Evolutionary conservation across 2,113 vertebrate species (phyloP).

Genomic region (Ammodytes marinus): DNA sequence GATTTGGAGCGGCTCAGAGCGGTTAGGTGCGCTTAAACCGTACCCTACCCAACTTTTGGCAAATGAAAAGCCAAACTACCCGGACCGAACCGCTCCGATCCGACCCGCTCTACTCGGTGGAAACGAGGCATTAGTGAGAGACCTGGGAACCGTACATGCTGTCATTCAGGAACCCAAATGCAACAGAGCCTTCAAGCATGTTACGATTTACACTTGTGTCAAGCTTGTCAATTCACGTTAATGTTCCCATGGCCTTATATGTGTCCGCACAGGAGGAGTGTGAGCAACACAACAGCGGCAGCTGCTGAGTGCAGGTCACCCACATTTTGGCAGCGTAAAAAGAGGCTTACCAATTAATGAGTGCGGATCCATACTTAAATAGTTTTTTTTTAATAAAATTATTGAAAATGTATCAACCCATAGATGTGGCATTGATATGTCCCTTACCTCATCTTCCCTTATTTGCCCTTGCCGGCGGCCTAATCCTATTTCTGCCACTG

Average conservation of each 20-base stretch:
- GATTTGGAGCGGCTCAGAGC: too few relatives aligned
- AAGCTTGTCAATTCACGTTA: neutral
- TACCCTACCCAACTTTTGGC: too few relatives aligned
- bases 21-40: too few relatives aligned
- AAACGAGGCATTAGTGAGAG: neutral
- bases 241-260: neutral
- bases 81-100: too few relatives aligned
- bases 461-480: conserved; percentile 49
- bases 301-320: neutral
- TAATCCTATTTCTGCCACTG: conserved; percentile 61
- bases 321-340: neutral
- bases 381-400: neutral
- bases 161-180: neutral
- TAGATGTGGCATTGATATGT: neutral
- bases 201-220: neutral
- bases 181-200: neutral
- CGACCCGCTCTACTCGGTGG: too few relatives aligned
- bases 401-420: neutral
- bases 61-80: too few relatives aligned
- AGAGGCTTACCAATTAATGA: neutral
- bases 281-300: neutral
- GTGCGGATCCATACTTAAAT: neutral
- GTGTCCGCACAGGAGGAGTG: neutral
- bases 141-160: neutral
- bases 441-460: conserved; percentile 12